A percentile compares a stretch with the other conserved stretches of the same genome.
phyloP scores from a whole-genome alignment of 2,797 vertebrate species.

The Anableps anableps region DNA sequence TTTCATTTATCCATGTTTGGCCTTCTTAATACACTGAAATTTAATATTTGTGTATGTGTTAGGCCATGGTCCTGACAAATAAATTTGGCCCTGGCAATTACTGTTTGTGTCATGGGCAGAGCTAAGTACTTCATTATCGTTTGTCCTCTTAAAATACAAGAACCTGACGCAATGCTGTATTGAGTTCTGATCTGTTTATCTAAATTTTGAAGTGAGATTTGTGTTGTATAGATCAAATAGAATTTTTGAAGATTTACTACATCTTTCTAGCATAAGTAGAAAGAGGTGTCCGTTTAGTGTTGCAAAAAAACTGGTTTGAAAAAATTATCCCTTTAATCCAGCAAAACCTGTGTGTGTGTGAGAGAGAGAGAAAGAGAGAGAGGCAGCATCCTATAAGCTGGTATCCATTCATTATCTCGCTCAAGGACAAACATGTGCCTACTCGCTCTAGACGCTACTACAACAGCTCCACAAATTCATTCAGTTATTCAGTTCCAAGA shows the following conservation, averaged over 20 bases:
- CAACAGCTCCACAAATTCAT: conserved; percentile 52
- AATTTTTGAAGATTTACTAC: not conserved
- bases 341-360: conserved; percentile 6
- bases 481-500: conserved; percentile 39
- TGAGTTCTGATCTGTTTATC: not conserved
- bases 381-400: conserved; percentile 35
- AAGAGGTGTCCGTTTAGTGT: conserved; percentile 6
- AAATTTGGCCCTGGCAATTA: conserved; percentile 8
- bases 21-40: not conserved
- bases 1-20: not conserved
- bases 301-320: conserved; percentile 9
- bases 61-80: conserved; percentile 1
- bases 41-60: not conserved
- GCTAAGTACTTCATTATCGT: conserved; percentile 4
- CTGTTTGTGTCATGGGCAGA: conserved; percentile 11
- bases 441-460: conserved; percentile 48
- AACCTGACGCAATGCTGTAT: no score
- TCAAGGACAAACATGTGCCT: conserved; percentile 64
- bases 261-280: conserved; percentile 12
- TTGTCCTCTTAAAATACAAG: conserved; percentile 10
- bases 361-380: conserved; percentile 24
- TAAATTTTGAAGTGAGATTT: conserved; percentile 8
- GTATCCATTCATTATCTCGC: conserved; percentile 62
- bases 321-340: not conserved
- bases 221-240: not conserved